These are phyloP conservation scores for Nasonia longicornis DNA, from an alignment of 1,140 invertebrate genomes.

Conservation along the genomic window DNA sequence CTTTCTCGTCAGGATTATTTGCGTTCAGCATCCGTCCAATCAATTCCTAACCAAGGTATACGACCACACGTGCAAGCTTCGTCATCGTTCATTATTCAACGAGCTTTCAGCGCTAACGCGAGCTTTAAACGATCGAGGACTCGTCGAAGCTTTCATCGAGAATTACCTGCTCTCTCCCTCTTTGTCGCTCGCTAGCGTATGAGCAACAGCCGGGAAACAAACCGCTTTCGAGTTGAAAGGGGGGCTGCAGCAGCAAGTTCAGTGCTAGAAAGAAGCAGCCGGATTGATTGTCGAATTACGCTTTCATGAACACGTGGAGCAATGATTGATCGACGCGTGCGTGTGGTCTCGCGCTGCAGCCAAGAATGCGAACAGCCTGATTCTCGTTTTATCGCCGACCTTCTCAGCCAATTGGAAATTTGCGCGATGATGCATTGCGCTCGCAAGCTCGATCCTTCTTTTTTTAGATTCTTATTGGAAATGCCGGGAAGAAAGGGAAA, in stretches of 20 bases:
- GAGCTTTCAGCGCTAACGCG: neutral
- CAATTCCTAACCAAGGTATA: neutral
- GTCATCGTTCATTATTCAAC: neutral
- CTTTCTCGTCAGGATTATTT: too few relatives aligned
- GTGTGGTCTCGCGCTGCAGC: neutral
- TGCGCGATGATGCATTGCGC: conserved; percentile 30
- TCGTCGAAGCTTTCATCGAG: too few relatives aligned
- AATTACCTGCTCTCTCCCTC: too few relatives aligned
- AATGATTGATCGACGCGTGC: conserved; percentile 31
- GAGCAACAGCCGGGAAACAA: neutral
- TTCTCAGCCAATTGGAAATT: conserved; percentile 27
- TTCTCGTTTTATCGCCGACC: conserved; percentile 1
- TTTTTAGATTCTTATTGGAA: neutral
- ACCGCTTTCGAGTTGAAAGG: neutral
- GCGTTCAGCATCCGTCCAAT: neutral
- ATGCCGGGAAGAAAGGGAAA: neutral
- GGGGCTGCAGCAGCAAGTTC: neutral
- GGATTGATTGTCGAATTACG: conserved; percentile 34
- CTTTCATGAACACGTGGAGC: conserved; percentile 32
- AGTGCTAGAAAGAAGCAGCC: neutral
- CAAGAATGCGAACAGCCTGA: neutral
- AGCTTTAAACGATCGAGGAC: neutral
- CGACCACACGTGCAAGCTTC: neutral
- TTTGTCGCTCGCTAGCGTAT: too few relatives aligned
- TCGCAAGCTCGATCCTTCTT: neutral